phyloP scores from a whole-genome alignment of 2,113 vertebrate species.

The Dromas ardeola region DNA sequence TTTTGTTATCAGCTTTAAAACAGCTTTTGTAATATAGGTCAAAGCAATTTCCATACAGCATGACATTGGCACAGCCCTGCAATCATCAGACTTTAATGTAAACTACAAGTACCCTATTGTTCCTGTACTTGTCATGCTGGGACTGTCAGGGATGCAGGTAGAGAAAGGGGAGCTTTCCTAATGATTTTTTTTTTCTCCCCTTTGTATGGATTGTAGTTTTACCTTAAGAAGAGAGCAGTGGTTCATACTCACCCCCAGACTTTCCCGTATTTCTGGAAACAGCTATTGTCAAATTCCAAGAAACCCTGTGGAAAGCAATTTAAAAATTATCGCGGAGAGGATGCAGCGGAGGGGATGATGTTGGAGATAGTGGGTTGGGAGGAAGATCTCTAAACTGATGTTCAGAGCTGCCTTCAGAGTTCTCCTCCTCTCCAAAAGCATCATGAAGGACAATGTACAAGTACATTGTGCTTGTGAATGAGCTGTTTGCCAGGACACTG shows the following conservation, averaged over 20 bases:
- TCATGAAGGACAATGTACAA: accelerated
- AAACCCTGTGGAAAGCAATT: slow-evolving; percentile 73
- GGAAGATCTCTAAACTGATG: background rate
- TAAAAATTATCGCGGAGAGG: background rate
- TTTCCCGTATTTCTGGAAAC: slow-evolving; percentile 82
- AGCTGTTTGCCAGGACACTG: background rate
- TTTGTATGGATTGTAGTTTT: background rate
- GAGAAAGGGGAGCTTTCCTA: background rate
- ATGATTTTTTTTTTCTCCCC: background rate
- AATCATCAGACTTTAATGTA: background rate
- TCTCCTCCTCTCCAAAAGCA: background rate
- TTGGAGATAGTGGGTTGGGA: background rate
- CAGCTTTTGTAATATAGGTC: background rate
- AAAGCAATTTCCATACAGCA: background rate
- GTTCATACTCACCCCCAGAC: slow-evolving; percentile 82
- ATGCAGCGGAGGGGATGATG: accelerated
- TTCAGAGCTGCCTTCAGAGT: background rate
- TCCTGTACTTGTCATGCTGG: background rate
- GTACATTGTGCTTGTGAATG: accelerated
- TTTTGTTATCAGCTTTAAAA: background rate
- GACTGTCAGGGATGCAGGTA: background rate
- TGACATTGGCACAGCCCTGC: background rate
- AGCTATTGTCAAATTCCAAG: slow-evolving; percentile 67
- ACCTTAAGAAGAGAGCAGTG: background rate
- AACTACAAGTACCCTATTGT: background rate